A percentile compares a stretch with the other conserved stretches of the same genome.
These are phyloP conservation scores for Drosophila seguyi DNA, from an alignment of 1,140 invertebrate genomes.

Conservation along the genomic window DNA sequence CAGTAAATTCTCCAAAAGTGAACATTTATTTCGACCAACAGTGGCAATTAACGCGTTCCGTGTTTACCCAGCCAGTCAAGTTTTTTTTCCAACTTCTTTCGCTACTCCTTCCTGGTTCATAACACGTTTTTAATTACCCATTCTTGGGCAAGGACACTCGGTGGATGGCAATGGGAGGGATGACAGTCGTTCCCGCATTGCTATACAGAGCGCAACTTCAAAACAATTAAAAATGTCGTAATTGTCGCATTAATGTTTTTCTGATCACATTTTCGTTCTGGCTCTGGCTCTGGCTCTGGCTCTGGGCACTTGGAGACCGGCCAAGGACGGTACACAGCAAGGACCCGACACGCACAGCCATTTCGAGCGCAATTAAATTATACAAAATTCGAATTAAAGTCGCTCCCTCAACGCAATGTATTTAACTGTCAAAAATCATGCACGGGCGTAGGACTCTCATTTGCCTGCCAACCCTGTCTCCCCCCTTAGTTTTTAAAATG, in stretches of 20 bases:
- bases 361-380: constrained; percentile 52
- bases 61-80: constrained; percentile 41
- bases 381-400: constrained; percentile 68
- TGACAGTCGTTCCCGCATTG: constrained; percentile 44
- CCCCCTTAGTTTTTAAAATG: constrained; percentile 52
- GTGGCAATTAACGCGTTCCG: constrained; percentile 64
- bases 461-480: constrained; percentile 5
- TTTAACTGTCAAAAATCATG: constrained; percentile 70
- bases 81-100: constrained; percentile 27
- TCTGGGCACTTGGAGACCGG: constrained; percentile 45
- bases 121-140: constrained; percentile 81
- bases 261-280: constrained; percentile 75
- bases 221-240: constrained; percentile 81
- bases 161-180: constrained; percentile 20
- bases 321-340: constrained; percentile 31
- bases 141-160: constrained; percentile 46
- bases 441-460: constrained; percentile 18
- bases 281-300: constrained; percentile 3
- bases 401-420: constrained; percentile 7
- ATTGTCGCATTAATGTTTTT: constrained; percentile 80
- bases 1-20: constrained; percentile 56
- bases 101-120: constrained; percentile 39
- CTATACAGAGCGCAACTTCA: constrained; percentile 63
- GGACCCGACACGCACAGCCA: constrained; percentile 60
- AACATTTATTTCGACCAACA: constrained; percentile 65